These are phyloP conservation scores for Phalacrocorax pelagicus DNA, from an alignment of 2,113 vertebrate genomes.

Conservation along the genomic window DNA sequence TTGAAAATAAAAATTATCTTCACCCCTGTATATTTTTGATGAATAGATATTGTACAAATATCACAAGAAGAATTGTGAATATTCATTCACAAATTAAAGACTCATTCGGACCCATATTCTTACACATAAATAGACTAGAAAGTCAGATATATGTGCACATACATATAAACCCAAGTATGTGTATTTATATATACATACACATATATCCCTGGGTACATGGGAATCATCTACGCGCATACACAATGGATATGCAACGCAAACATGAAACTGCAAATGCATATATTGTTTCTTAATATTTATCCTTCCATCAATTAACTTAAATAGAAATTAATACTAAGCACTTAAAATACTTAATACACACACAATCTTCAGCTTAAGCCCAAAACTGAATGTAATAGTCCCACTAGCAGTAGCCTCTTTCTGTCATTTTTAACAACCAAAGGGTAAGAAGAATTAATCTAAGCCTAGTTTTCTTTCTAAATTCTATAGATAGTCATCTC, in stretches of 20 bases:
- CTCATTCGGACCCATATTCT: neutral
- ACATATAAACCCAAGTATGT: neutral
- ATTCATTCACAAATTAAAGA: neutral
- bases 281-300: neutral
- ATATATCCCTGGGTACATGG: accelerated
- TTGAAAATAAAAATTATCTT: neutral
- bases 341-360: neutral
- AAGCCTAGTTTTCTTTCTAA: neutral
- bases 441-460: neutral
- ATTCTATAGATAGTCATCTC: constrained; percentile 28
- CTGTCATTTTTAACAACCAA: neutral
- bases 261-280: neutral
- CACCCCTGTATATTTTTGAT: neutral
- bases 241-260: neutral
- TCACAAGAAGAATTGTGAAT: neutral
- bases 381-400: neutral
- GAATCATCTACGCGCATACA: neutral
- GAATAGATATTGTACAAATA: neutral
- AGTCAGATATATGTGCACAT: neutral
- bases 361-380: neutral
- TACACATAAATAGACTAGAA: neutral
- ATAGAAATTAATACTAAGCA: neutral
- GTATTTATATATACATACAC: neutral
- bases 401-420: neutral
- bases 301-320: neutral